Percentiles rank a stretch among this genome's conserved stretches.
Conservation (phyloP, 1,140 invertebrate genomes). For the Drusus annulatus region DNA sequence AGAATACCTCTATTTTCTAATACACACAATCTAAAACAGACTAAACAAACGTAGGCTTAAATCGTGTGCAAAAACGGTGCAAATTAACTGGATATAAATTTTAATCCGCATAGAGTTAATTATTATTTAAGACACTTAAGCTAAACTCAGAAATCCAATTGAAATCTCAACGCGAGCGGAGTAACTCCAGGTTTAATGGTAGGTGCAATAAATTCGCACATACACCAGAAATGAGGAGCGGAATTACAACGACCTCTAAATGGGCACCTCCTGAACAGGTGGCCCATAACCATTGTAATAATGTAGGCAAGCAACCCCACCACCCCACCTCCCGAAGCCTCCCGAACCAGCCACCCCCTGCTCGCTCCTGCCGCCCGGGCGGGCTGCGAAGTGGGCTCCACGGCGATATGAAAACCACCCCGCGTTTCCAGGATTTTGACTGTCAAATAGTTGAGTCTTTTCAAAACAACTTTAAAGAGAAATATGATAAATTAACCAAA, state of each 20-base stretch:
- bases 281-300: conserved; percentile 55
- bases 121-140: conserved; percentile 38
- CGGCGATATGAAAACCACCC: neutral
- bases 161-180: conserved; percentile 32
- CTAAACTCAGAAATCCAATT: conserved; percentile 37
- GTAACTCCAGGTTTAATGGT: conserved; percentile 26
- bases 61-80: neutral
- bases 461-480: too few species aligned
- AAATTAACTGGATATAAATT: conserved; percentile 15
- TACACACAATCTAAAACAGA: too few species aligned
- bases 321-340: neutral
- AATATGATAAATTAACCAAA: too few species aligned
- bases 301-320: conserved; percentile 27
- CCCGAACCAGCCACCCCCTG: neutral
- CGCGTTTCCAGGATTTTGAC: conserved; percentile 4
- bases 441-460: conserved; percentile 16
- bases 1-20: too few species aligned
- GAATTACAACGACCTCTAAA: conserved; percentile 34
- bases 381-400: neutral
- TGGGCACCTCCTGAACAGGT: conserved; percentile 50
- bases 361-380: neutral
- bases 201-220: conserved; percentile 41
- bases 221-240: conserved; percentile 38
- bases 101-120: conserved; percentile 21
- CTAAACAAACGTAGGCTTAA: too few species aligned